Percentiles rank a stretch among this genome's conserved stretches.
Conservation (phyloP, 2,113 vertebrate species). For the Sander vitreus region DNA sequence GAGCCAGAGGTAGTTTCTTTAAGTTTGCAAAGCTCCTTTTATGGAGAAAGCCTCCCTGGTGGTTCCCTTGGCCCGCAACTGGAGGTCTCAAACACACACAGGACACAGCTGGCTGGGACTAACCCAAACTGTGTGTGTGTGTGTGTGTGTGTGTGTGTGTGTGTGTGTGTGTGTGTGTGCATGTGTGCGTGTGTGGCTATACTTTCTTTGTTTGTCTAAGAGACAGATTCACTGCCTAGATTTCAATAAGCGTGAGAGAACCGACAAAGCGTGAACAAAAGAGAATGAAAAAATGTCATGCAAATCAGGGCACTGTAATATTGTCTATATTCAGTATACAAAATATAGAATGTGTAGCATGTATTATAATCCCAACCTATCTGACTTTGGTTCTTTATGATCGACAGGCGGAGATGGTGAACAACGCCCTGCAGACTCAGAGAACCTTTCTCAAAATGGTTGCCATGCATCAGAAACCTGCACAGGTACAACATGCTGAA, state of each 20-base stretch:
- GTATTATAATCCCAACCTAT: constrained; percentile 2
- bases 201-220: constrained; percentile 3
- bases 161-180: constrained; percentile 35
- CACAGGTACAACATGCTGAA: constrained; percentile 85
- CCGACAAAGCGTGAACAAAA: neutral
- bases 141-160: constrained; percentile 38
- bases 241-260: constrained; percentile 10
- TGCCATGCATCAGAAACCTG: constrained; percentile 90
- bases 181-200: neutral
- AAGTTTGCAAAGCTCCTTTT: constrained; percentile 78
- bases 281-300: neutral
- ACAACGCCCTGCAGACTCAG: constrained; percentile 90
- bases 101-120: constrained; percentile 66
- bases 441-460: constrained; percentile 91
- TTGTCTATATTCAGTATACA: neutral
- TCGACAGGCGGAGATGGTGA: constrained; percentile 94
- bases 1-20: constrained; percentile 65
- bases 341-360: neutral
- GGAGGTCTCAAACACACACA: constrained; percentile 64
- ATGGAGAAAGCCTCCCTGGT: constrained; percentile 77
- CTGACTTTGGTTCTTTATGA: constrained; percentile 43
- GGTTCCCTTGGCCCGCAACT: constrained; percentile 71
- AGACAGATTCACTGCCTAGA: constrained; percentile 30
- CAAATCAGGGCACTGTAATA: neutral
- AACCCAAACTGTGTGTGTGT: constrained; percentile 43